A percentile compares a stretch with the other conserved stretches of the same genome.
Evolutionary conservation across 1,140 invertebrate species (phyloP).

Genomic region (Drosophila arawakana): DNA sequence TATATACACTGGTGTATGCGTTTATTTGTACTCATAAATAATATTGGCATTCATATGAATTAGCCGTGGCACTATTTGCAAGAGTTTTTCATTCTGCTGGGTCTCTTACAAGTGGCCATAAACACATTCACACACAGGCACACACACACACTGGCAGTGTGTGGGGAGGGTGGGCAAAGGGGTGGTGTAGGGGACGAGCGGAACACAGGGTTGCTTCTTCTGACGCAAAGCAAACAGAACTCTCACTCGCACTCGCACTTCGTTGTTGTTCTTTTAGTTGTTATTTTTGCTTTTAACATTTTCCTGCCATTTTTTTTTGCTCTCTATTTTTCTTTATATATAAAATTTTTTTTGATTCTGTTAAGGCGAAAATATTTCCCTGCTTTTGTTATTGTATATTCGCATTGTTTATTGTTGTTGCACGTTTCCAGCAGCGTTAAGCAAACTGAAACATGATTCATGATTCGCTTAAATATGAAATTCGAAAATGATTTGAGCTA

Average conservation of each 20-base stretch:
- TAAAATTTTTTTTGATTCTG: slow-evolving; percentile 1
- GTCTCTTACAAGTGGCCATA: slow-evolving; percentile 82
- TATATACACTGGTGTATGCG: slow-evolving; percentile 3
- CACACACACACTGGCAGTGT: slow-evolving; percentile 10
- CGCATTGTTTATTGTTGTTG: slow-evolving; percentile 50
- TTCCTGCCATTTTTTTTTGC: slow-evolving; percentile 8
- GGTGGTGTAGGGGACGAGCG: slow-evolving; percentile 2
- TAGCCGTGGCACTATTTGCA: slow-evolving; percentile 25
- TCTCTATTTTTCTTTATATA: no score
- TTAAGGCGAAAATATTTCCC: slow-evolving; percentile 18
- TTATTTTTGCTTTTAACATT: slow-evolving; percentile 15
- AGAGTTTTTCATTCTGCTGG: slow-evolving; percentile 48
- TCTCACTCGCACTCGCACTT: slow-evolving; percentile 8
- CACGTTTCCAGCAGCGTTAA: slow-evolving; percentile 44
- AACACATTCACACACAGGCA: slow-evolving; percentile 56
- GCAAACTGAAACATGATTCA: slow-evolving; percentile 51
- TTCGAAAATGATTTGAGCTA: slow-evolving; percentile 5
- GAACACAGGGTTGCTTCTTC: slow-evolving; percentile 40
- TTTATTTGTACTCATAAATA: slow-evolving; percentile 46
- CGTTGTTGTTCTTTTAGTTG: slow-evolving; percentile 20
- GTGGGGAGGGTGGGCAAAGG: neutral
- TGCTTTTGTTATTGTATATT: slow-evolving; percentile 5
- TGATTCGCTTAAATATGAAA: slow-evolving; percentile 26
- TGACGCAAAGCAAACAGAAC: slow-evolving; percentile 68
- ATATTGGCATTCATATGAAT: slow-evolving; percentile 43